Evolutionary conservation across 2,113 vertebrate species (phyloP).

Genomic region (Ophiodon elongatus): DNA sequence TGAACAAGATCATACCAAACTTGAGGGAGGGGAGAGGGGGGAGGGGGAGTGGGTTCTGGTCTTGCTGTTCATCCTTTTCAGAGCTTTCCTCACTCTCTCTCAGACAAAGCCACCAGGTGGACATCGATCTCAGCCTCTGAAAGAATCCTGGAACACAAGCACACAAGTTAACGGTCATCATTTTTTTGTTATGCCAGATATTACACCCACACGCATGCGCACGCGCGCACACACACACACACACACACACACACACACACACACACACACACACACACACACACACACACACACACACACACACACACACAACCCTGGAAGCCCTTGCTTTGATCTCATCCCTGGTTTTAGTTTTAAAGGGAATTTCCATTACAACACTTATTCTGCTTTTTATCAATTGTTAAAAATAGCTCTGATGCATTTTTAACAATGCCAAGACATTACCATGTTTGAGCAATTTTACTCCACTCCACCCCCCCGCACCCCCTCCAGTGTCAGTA

Average conservation of each 20-base stretch:
- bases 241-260: background rate
- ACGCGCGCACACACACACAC: background rate
- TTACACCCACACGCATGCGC: background rate
- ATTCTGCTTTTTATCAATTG: slow-evolving; percentile 3
- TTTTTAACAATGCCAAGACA: slow-evolving; percentile 13
- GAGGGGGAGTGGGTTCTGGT: background rate
- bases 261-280: background rate
- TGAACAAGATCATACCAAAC: slow-evolving; percentile 10
- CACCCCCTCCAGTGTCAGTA: too few species aligned
- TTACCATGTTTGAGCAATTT: slow-evolving; percentile 8
- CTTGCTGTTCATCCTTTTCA: slow-evolving; percentile 23
- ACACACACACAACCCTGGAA: background rate
- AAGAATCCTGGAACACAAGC: slow-evolving; percentile 88
- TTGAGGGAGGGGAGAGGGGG: too few species aligned
- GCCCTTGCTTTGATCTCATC: slow-evolving; percentile 37
- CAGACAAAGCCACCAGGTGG: slow-evolving; percentile 92
- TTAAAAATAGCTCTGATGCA: background rate
- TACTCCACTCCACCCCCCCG: too few species aligned
- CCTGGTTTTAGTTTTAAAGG: slow-evolving; percentile 34
- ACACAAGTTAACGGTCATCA: background rate
- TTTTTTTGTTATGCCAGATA: slow-evolving; percentile 14
- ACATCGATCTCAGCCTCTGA: slow-evolving; percentile 91
- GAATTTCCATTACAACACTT: slow-evolving; percentile 40
- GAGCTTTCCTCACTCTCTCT: slow-evolving; percentile 87
- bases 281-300: background rate